Evolutionary conservation across 1,140 invertebrate genomes (phyloP).

Genomic region (Bactericera cockerelli): DNA sequence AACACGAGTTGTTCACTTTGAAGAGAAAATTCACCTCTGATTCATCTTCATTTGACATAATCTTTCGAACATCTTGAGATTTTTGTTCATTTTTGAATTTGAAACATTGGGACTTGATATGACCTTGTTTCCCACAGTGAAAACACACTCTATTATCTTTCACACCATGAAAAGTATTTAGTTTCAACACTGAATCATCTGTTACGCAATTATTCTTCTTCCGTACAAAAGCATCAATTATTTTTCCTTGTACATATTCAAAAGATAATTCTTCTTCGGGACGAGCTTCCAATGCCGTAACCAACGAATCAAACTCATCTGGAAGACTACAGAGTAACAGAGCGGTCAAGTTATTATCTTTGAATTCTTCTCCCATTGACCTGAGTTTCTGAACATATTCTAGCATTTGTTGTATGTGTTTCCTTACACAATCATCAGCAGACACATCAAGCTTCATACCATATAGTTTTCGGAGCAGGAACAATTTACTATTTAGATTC

Average conservation of each 20-base stretch:
- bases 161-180: not conserved
- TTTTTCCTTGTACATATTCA: not conserved
- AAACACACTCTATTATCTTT: not conserved
- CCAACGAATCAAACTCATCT: not conserved
- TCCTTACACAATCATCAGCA: not conserved
- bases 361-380: not conserved
- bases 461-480: too few relatives aligned
- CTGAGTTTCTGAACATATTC: not conserved
- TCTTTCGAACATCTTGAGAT: not conserved
- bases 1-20: not conserved
- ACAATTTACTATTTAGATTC: too few relatives aligned
- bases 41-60: not conserved
- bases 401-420: not conserved
- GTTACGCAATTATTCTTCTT: not conserved
- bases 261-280: not conserved
- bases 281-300: not conserved
- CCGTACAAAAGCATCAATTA: not conserved
- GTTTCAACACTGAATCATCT: not conserved
- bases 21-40: not conserved
- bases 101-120: conserved; percentile 4
- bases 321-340: not conserved
- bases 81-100: conserved; percentile 6
- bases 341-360: not conserved
- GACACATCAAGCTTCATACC: too few relatives aligned
- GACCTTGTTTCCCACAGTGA: not conserved